Percentiles rank a stretch among this genome's conserved stretches.
These are phyloP conservation scores for Platycercus adscitus DNA, from an alignment of 2,113 vertebrate species.

Conservation along the genomic window DNA sequence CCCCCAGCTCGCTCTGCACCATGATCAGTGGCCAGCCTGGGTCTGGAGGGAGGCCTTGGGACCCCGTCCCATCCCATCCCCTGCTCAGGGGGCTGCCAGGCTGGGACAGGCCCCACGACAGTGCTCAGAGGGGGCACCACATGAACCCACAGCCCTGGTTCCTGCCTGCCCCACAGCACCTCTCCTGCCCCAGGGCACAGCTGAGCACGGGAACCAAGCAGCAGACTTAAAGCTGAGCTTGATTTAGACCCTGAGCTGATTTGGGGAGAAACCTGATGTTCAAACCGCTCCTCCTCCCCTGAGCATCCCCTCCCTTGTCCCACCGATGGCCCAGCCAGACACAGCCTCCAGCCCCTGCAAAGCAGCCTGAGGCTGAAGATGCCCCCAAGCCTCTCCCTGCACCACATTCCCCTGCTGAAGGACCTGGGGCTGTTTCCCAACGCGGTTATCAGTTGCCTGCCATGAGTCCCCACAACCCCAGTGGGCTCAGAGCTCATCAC, in stretches of 20 bases:
- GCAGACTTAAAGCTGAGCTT: neutral
- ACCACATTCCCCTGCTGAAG: neutral
- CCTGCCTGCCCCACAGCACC: neutral
- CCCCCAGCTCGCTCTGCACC: fast-evolving
- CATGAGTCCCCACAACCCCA: neutral
- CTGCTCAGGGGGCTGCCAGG: neutral
- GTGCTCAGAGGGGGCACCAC: fast-evolving
- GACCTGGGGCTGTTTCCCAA: neutral
- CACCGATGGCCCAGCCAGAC: neutral
- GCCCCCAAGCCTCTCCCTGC: neutral
- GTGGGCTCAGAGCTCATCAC: neutral
- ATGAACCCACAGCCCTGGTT: neutral
- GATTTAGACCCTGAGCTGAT: neutral
- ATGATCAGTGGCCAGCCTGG: fast-evolving
- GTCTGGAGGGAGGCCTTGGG: neutral
- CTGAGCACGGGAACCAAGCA: neutral
- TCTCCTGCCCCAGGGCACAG: neutral
- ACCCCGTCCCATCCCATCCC: neutral
- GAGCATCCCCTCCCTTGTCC: neutral
- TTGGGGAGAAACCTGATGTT: neutral
- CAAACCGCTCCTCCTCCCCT: neutral
- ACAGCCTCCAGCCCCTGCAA: neutral
- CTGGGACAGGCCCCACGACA: neutral
- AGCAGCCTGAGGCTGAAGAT: neutral
- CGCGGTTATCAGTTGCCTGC: fast-evolving